These are phyloP conservation scores for Papilio machaon DNA, from an alignment of 1,140 invertebrate genomes.

Conservation along the genomic window DNA sequence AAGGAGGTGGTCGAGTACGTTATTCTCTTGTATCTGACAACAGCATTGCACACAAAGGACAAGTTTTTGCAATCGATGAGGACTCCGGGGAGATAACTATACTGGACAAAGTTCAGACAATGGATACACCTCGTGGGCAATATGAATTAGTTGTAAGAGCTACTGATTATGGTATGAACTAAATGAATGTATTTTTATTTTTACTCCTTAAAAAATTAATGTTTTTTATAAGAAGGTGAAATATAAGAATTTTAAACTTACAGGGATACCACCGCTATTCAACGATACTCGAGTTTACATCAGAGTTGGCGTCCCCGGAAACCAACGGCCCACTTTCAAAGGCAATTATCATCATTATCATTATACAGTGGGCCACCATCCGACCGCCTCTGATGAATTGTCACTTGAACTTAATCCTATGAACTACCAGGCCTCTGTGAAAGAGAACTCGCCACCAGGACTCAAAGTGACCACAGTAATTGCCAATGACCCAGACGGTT, in stretches of 20 bases:
- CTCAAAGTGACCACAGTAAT: constrained; percentile 86
- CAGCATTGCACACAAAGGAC: constrained; percentile 83
- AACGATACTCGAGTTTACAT: constrained; percentile 86
- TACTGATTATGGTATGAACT: constrained; percentile 85
- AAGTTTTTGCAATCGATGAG: constrained; percentile 84
- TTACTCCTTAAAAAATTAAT: no score
- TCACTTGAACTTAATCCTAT: constrained; percentile 83
- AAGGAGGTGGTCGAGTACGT: constrained; percentile 86
- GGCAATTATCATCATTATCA: constrained; percentile 85
- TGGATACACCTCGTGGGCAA: constrained; percentile 88
- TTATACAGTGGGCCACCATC: constrained; percentile 62
- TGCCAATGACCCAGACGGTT: constrained; percentile 89
- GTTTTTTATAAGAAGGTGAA: no score
- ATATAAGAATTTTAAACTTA: no score
- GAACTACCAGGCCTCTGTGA: constrained; percentile 86
- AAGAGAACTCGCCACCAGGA: constrained; percentile 87
- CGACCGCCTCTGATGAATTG: constrained; percentile 70
- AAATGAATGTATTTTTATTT: no score
- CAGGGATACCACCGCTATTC: constrained; percentile 83
- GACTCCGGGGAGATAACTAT: constrained; percentile 88
- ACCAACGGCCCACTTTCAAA: constrained; percentile 89
- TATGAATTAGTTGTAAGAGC: constrained; percentile 87
- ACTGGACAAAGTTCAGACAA: constrained; percentile 84
- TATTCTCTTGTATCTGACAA: constrained; percentile 88
- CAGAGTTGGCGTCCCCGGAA: constrained; percentile 89